Percentiles rank a stretch among this genome's conserved stretches.
These are phyloP conservation scores for Pelecanus crispus DNA, from an alignment of 2,113 vertebrate species.

Conservation along the genomic window DNA sequence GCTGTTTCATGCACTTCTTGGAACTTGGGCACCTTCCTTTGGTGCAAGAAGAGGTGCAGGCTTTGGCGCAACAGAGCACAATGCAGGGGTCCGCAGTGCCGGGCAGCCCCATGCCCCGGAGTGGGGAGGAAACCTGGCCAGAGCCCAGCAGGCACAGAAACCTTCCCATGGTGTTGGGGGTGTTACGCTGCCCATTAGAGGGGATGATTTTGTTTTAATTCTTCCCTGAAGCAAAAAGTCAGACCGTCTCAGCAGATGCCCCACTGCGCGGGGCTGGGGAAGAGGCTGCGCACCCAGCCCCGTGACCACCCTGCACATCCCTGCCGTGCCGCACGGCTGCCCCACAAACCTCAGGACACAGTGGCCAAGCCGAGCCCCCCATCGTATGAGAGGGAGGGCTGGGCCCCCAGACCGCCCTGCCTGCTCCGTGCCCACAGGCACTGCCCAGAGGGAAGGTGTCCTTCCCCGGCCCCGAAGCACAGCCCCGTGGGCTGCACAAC, in stretches of 20 bases:
- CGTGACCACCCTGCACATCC: fast-evolving
- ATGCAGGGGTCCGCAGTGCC: fast-evolving
- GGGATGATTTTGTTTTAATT: neutral
- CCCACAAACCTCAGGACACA: neutral
- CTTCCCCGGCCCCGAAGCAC: neutral
- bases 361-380: neutral
- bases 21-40: neutral
- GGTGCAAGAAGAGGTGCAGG: neutral
- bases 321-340: fast-evolving
- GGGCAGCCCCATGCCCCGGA: neutral
- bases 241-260: neutral
- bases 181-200: fast-evolving
- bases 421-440: fast-evolving
- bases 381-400: neutral
- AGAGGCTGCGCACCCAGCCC: neutral
- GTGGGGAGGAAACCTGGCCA: too few relatives aligned
- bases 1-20: neutral
- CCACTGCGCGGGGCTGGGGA: fast-evolving
- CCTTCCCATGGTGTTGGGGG: fast-evolving
- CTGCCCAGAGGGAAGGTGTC: neutral
- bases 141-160: neutral
- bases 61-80: neutral
- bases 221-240: neutral
- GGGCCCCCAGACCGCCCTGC: neutral
- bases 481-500: neutral